These are phyloP conservation scores for Battus philenor DNA, from an alignment of 1,140 invertebrate genomes.

Conservation along the genomic window DNA sequence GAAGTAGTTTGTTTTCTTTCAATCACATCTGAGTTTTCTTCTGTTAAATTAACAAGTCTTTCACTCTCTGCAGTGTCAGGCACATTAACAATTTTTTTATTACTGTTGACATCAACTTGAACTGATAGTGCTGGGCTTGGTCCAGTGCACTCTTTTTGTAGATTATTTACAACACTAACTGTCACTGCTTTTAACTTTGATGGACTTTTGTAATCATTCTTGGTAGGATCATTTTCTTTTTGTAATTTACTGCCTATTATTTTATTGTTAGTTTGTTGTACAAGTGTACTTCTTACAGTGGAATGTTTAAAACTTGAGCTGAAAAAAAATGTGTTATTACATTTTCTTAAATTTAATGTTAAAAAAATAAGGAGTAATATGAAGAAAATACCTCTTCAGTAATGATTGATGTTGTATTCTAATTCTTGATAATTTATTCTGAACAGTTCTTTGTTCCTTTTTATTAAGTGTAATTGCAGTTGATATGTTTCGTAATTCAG, in stretches of 20 bases:
- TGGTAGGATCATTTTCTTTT: slow-evolving; percentile 55
- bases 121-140: slow-evolving; percentile 36
- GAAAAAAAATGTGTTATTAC: slow-evolving; percentile 22
- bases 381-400: slow-evolving; percentile 52
- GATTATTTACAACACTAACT: slow-evolving; percentile 48
- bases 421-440: slow-evolving; percentile 50
- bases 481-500: slow-evolving; percentile 56
- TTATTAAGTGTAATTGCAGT: slow-evolving; percentile 63
- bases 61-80: slow-evolving; percentile 29
- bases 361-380: slow-evolving; percentile 16
- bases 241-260: slow-evolving; percentile 33
- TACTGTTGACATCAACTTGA: slow-evolving; percentile 44
- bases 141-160: slow-evolving; percentile 25
- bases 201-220: slow-evolving; percentile 34
- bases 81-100: slow-evolving; percentile 49
- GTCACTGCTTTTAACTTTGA: slow-evolving; percentile 31
- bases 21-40: slow-evolving; percentile 17
- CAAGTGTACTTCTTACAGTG: slow-evolving; percentile 21
- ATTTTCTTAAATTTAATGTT: slow-evolving; percentile 11
- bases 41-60: slow-evolving; percentile 24
- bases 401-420: slow-evolving; percentile 57
- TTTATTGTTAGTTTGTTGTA: slow-evolving; percentile 20
- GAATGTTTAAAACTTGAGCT: slow-evolving; percentile 50
- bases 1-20: background rate
- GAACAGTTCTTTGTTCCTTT: slow-evolving; percentile 48